A percentile compares a stretch with the other conserved stretches of the same genome.
phyloP scores from a whole-genome alignment of 2,797 vertebrate species.

The Selene dorsalis region DNA sequence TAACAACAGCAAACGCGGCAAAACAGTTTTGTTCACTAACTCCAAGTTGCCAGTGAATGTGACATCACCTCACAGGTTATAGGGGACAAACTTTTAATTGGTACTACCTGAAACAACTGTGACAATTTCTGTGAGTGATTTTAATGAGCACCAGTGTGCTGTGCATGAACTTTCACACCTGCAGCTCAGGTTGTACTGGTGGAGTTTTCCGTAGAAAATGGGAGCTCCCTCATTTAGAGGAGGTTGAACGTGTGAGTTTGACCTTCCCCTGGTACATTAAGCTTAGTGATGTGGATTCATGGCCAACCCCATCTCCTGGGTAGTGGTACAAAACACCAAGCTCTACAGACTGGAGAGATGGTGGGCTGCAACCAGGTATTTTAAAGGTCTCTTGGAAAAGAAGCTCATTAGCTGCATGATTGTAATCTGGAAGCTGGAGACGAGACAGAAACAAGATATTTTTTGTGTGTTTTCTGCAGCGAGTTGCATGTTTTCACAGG shows the following conservation, averaged over 20 bases:
- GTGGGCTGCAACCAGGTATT: background rate
- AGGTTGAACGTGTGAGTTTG: conserved; percentile 9
- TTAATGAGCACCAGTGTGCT: conserved; percentile 29
- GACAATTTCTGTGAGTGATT: background rate
- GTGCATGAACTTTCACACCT: conserved; percentile 23
- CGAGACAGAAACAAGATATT: background rate
- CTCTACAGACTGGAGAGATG: background rate
- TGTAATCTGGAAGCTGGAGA: background rate
- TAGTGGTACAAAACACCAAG: background rate
- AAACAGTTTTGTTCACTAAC: background rate
- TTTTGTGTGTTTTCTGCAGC: background rate
- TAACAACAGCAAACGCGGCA: too few species aligned
- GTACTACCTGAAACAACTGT: conserved; percentile 4
- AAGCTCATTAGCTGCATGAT: background rate
- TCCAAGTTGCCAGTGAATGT: conserved; percentile 7
- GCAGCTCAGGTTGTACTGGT: background rate
- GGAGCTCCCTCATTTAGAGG: conserved; percentile 15
- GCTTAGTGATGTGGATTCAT: background rate
- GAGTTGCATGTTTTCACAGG: background rate
- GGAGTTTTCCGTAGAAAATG: conserved; percentile 5
- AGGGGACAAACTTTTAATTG: conserved; percentile 30
- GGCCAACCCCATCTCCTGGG: background rate
- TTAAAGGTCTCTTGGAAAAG: conserved; percentile 6
- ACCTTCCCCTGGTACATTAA: conserved; percentile 11
- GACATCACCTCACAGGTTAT: background rate